These are phyloP conservation scores for Mya arenaria DNA, from an alignment of 1,140 invertebrate genomes.

Conservation along the genomic window DNA sequence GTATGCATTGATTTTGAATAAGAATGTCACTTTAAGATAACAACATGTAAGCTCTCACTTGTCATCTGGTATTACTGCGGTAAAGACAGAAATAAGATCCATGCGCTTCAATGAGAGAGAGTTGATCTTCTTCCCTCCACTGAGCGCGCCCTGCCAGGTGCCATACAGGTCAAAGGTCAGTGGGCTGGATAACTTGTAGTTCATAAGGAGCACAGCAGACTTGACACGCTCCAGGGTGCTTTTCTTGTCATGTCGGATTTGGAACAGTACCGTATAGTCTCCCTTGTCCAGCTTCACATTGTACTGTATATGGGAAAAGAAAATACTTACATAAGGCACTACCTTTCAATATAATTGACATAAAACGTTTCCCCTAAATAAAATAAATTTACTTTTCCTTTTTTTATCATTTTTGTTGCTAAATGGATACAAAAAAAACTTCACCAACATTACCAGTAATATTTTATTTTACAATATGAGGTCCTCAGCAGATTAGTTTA, in stretches of 20 bases:
- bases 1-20: no score
- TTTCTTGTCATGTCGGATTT: constrained; percentile 94
- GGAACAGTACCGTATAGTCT: constrained; percentile 93
- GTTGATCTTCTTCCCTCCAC: constrained; percentile 90
- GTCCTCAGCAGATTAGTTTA: no score
- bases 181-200: constrained; percentile 88
- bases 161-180: constrained; percentile 91
- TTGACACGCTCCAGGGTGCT: constrained; percentile 93
- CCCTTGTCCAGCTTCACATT: constrained; percentile 95
- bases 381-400: no score
- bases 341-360: no score
- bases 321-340: no score
- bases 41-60: constrained; percentile 86
- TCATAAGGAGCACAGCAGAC: constrained; percentile 87
- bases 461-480: no score
- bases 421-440: no score
- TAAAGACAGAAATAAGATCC: constrained; percentile 87
- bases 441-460: no score
- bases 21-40: no score
- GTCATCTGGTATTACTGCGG: constrained; percentile 88
- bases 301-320: constrained; percentile 88
- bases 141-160: constrained; percentile 82
- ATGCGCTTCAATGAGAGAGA: constrained; percentile 85
- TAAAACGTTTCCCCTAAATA: no score
- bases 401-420: no score